A percentile compares a stretch with the other conserved stretches of the same genome.
Evolutionary conservation across 2,797 vertebrate species (phyloP).

Genomic region (Eurystomus glaucurus): DNA sequence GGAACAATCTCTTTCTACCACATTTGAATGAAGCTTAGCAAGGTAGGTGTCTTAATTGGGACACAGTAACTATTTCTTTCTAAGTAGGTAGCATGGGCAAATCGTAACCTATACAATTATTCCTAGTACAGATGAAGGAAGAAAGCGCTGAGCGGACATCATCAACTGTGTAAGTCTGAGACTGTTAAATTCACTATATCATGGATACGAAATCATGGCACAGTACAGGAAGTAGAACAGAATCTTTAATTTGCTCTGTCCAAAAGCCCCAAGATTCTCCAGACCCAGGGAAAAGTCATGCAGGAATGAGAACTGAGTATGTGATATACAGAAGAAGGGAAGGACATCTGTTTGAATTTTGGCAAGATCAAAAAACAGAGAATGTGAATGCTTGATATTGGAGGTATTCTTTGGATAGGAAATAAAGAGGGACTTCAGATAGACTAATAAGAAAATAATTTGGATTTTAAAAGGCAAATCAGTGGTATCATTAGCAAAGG

Average conservation of each 20-base stretch:
- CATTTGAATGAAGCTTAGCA: rapidly evolving
- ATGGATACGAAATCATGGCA: not conserved
- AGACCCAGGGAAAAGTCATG: not conserved
- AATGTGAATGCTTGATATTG: not conserved
- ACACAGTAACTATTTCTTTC: not conserved
- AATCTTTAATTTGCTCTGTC: not conserved
- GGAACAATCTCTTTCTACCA: not conserved
- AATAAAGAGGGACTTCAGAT: not conserved
- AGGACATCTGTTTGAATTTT: not conserved
- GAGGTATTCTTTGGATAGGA: not conserved
- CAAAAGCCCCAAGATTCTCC: not conserved
- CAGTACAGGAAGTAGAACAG: not conserved
- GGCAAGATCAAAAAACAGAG: not conserved
- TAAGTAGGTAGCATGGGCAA: not conserved
- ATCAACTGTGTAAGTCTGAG: not conserved
- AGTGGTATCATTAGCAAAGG: not conserved
- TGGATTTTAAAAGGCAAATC: not conserved
- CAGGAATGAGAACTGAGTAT: not conserved
- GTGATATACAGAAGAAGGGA: not conserved
- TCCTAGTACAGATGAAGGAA: not conserved
- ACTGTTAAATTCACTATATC: not conserved
- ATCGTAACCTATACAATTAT: not conserved
- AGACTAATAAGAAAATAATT: not conserved
- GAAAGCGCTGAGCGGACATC: not conserved
- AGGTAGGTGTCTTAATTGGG: not conserved